Evolutionary conservation across 2,888 invertebrate genomes (phyloP).

Genomic region (Eupithecia pulchellata): DNA sequence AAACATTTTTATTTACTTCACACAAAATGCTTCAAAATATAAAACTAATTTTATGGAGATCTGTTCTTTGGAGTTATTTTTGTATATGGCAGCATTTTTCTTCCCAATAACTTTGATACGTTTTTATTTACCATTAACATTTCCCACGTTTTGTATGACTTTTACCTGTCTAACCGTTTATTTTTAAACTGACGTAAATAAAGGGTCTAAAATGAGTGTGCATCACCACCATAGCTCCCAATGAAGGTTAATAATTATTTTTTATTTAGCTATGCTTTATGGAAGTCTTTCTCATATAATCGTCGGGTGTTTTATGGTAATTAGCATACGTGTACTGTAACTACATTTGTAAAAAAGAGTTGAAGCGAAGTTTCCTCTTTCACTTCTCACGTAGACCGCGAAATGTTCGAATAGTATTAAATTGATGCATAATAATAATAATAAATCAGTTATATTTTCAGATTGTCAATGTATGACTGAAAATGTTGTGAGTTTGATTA

Average conservation of each 20-base stretch:
- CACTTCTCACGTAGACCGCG: conserved; percentile 12
- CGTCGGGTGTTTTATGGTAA: neutral
- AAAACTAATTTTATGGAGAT: neutral
- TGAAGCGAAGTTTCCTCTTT: neutral
- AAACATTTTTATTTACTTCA: conserved; percentile 49
- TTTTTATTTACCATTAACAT: neutral
- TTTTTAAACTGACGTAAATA: neutral
- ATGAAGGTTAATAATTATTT: neutral
- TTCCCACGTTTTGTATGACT: neutral
- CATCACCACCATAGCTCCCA: neutral
- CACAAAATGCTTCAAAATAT: neutral
- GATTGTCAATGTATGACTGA: conserved; percentile 16
- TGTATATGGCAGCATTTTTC: neutral
- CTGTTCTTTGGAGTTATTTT: neutral
- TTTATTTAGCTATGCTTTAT: neutral
- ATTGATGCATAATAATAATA: conserved; percentile 17
- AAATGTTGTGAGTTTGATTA: conserved; percentile 13
- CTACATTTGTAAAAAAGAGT: neutral
- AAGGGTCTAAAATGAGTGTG: too few species aligned
- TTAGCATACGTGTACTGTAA: neutral
- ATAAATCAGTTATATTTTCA: conserved; percentile 47
- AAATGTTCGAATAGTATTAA: conserved; percentile 12
- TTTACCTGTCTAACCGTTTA: neutral
- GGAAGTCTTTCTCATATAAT: neutral
- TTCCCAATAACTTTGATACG: neutral